phyloP scores from a whole-genome alignment of 2,113 vertebrate genomes.

The Odocoileus virginianus region DNA sequence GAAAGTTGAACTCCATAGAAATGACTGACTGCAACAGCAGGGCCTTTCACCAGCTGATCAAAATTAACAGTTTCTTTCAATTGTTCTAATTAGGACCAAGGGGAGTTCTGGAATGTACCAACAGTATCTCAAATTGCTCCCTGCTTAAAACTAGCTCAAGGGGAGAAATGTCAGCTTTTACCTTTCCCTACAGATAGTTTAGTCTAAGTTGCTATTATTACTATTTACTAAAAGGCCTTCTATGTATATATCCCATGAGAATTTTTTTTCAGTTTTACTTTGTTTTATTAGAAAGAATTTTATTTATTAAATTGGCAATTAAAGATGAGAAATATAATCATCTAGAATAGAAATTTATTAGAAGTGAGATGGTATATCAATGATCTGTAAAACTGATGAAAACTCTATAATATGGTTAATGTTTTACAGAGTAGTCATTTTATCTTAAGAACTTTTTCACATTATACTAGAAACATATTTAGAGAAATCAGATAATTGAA shows the following conservation, averaged over 20 bases:
- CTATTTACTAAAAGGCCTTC: constrained; percentile 35
- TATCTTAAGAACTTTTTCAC: neutral
- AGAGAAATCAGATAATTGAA: neutral
- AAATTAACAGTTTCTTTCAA: constrained; percentile 83
- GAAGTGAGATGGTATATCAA: neutral
- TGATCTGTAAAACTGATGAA: neutral
- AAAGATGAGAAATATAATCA: constrained; percentile 41
- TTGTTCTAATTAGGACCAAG: constrained; percentile 81
- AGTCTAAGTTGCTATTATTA: constrained; percentile 68
- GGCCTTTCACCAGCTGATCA: constrained; percentile 75
- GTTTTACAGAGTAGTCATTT: neutral
- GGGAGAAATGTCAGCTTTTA: constrained; percentile 63
- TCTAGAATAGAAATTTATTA: constrained; percentile 51
- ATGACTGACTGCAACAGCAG: constrained; percentile 75
- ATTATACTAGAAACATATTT: neutral
- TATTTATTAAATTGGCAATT: neutral
- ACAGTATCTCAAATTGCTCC: constrained; percentile 75
- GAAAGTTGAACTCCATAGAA: constrained; percentile 73
- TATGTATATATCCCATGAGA: constrained; percentile 13
- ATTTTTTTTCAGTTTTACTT: constrained; percentile 30
- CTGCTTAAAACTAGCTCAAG: constrained; percentile 60
- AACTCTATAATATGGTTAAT: neutral
- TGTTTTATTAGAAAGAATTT: constrained; percentile 53
- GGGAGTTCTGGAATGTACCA: constrained; percentile 83
- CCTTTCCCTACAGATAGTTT: constrained; percentile 68